phyloP scores from a whole-genome alignment of 2,797 vertebrate genomes.

The Coranthus polyacanthus region DNA sequence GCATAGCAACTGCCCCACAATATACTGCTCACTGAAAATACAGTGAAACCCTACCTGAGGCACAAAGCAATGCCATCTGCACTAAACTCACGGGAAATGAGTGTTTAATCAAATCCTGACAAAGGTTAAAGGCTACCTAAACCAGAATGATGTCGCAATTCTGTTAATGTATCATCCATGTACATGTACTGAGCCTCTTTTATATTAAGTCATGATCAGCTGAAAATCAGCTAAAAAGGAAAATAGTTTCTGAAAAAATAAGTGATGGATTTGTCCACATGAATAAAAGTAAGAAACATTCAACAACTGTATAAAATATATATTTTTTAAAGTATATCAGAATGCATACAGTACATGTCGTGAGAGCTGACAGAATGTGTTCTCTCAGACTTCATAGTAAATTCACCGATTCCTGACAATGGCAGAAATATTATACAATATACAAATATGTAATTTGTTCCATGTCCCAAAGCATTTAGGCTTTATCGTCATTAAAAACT shows the following conservation, averaged over 20 bases:
- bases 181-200: conserved; percentile 8
- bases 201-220: background rate
- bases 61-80: conserved; percentile 48
- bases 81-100: conserved; percentile 26
- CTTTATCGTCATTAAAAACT: conserved; percentile 56
- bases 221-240: background rate
- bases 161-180: conserved; percentile 8
- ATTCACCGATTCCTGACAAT: conserved; percentile 40
- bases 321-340: conserved; percentile 37
- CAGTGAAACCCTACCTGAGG: conserved; percentile 54
- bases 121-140: conserved; percentile 37
- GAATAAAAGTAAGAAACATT: conserved; percentile 4
- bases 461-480: conserved; percentile 53
- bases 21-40: conserved; percentile 35
- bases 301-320: conserved; percentile 48
- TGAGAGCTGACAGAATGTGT: conserved; percentile 44
- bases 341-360: conserved; percentile 57
- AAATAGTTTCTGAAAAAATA: background rate
- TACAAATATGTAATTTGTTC: conserved; percentile 61
- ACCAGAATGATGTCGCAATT: conserved; percentile 18
- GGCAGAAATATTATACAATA: conserved; percentile 48
- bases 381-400: conserved; percentile 58
- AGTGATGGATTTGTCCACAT: background rate
- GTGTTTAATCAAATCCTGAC: conserved; percentile 61
- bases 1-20: conserved; percentile 50